phyloP scores from a whole-genome alignment of 2,113 vertebrate genomes.

The Saguinus imperator region DNA sequence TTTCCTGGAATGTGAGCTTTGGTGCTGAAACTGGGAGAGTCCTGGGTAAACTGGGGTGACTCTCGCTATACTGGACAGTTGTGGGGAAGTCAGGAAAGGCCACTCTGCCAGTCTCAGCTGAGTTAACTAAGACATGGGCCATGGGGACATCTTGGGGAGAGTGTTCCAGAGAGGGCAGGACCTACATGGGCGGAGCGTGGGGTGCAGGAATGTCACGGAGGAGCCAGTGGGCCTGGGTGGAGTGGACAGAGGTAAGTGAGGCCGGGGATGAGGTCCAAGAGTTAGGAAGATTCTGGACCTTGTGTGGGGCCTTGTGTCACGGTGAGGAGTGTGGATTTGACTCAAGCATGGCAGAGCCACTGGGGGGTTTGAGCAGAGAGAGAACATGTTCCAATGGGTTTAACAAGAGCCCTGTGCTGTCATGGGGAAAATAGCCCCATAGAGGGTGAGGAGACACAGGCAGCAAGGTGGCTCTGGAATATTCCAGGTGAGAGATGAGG shows the following conservation, averaged over 20 bases:
- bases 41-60: neutral
- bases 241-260: neutral
- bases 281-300: neutral
- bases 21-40: neutral
- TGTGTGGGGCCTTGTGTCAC: neutral
- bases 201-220: neutral
- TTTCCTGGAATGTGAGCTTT: neutral
- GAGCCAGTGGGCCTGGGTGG: neutral
- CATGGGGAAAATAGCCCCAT: neutral
- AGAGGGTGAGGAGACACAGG: neutral
- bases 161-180: neutral
- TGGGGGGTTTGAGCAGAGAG: neutral
- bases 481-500: neutral
- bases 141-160: neutral
- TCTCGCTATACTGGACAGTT: neutral
- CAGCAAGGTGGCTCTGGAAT: rapidly evolving
- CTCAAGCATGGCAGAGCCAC: neutral
- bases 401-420: neutral
- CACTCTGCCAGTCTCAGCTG: neutral
- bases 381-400: neutral
- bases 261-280: neutral
- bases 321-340: neutral
- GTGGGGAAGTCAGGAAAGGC: neutral
- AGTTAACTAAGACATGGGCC: neutral
- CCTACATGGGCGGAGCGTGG: rapidly evolving